Percentiles rank a stretch among this genome's conserved stretches.
These are phyloP conservation scores for Lasioglossum villosulum DNA, from an alignment of 2,888 invertebrate species.

Conservation along the genomic window DNA sequence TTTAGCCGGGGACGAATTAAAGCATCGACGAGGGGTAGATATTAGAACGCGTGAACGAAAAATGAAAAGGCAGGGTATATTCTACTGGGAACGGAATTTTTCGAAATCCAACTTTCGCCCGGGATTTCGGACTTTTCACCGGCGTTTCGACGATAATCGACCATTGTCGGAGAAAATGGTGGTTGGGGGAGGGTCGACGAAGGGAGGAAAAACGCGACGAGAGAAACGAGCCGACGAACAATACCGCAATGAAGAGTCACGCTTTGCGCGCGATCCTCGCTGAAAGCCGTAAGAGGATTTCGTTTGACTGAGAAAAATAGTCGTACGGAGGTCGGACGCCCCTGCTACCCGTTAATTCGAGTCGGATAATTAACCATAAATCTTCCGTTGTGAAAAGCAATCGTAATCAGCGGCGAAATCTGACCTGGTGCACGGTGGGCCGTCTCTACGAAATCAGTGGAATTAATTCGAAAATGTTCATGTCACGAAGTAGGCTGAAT, in stretches of 20 bases:
- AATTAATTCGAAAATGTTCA: neutral
- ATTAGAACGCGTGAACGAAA: neutral
- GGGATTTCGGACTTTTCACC: neutral
- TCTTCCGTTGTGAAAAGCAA: neutral
- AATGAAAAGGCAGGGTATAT: neutral
- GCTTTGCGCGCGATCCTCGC: slow-evolving; percentile 14
- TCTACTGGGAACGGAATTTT: neutral
- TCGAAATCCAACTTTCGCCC: slow-evolving; percentile 1
- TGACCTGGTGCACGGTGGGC: no score
- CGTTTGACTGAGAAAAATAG: neutral
- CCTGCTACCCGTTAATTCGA: neutral
- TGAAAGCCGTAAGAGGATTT: slow-evolving; percentile 27
- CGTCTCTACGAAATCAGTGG: neutral
- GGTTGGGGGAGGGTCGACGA: neutral
- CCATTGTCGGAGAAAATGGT: neutral
- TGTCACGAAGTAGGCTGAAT: neutral
- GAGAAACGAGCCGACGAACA: slow-evolving; percentile 31
- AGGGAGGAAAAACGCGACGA: slow-evolving; percentile 1
- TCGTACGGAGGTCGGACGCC: neutral
- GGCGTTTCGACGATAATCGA: slow-evolving; percentile 5
- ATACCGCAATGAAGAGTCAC: slow-evolving; percentile 45
- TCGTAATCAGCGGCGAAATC: neutral
- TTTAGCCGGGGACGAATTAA: slow-evolving; percentile 5
- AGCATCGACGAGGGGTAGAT: neutral
- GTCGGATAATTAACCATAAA: neutral